Evolutionary conservation across 2,113 vertebrate genomes (phyloP), one percentile per base, ranked within the genome.

Genomic region (Monopterus albus): DNA sequence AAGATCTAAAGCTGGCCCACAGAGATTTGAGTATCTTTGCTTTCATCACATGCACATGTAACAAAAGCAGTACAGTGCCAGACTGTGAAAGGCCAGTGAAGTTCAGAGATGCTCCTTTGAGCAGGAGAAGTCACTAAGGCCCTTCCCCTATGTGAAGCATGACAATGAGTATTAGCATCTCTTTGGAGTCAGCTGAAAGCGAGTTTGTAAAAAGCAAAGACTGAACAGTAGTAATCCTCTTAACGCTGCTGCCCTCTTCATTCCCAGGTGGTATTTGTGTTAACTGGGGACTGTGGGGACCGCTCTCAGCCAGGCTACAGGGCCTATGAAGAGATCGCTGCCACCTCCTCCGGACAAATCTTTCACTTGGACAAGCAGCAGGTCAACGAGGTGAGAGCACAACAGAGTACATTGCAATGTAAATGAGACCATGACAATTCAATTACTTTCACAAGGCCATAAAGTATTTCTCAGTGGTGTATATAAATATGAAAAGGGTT

Each of bases 321-420:
- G 14, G 96, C 90, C 1, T 98, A 95, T 0, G 96, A 98, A 89
- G 96, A 97, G 88, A 95, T 98, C 0, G 96, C 96, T 0, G 95
- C 96, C 75, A 94, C 94, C 67, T 97, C 96, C 72, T 97, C 96
- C 0, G 96, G 96, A 53, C 96, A 98, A 82, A 95, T 98, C 79
- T 97, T 98, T 88, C 96, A 98, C 88, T 85, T 98, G 91, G 96
- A 96, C 90, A 98, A 97, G 88, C 95, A 96, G 88, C 96, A 96
- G 83, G 96, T 98, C 89, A 92, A 96, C 0, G 96, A 98, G 96
- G 96, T 98, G 81, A 95, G 93, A 62, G 17, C 15, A 10, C 2
- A 3, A 18, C 39, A 39, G 11, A 46, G 25, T 7, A 23, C 38
- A 18, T 18, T 18, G 14, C 9, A 50, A 3, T 14, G 23, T 12